A percentile compares a stretch with the other conserved stretches of the same genome.
Evolutionary conservation across 2,113 vertebrate genomes (phyloP).

Genomic region (Grantiella picta): DNA sequence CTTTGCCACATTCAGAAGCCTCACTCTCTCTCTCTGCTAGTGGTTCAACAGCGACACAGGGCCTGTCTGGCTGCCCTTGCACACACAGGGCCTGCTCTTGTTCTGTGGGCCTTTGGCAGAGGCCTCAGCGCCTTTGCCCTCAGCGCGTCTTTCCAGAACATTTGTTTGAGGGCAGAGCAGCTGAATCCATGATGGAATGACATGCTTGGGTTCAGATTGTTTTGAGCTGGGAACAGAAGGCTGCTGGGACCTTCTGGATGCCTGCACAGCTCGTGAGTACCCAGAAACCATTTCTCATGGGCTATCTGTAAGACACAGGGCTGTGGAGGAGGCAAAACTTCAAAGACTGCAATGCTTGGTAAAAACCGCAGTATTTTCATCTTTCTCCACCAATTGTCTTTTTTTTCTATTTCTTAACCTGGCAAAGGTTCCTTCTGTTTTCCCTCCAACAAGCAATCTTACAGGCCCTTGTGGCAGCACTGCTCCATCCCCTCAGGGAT

Average conservation of each 20-base stretch:
- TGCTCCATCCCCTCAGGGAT: background rate
- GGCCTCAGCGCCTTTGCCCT: no score
- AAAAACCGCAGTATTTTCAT: rapidly evolving
- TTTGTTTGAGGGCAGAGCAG: background rate
- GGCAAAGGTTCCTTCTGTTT: background rate
- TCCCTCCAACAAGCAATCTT: rapidly evolving
- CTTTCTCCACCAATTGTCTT: background rate
- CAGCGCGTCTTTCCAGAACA: rapidly evolving
- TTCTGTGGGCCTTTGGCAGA: rapidly evolving
- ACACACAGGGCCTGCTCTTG: background rate
- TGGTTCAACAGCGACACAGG: no score
- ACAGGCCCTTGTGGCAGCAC: no score
- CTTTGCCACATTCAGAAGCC: no score
- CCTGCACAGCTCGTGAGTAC: background rate
- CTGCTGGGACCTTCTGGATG: background rate
- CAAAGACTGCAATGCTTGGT: background rate
- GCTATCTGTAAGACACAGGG: background rate
- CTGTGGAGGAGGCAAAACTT: background rate
- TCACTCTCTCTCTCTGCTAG: no score
- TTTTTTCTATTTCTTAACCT: background rate
- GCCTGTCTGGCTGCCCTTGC: background rate
- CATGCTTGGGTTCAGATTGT: background rate
- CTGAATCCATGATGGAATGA: background rate
- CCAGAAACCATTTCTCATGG: background rate
- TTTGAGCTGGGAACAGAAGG: background rate